Evolutionary conservation across 2,888 invertebrate genomes (phyloP), one percentile per base, ranked within the genome.

Genomic region (Antheraea yamamai): DNA sequence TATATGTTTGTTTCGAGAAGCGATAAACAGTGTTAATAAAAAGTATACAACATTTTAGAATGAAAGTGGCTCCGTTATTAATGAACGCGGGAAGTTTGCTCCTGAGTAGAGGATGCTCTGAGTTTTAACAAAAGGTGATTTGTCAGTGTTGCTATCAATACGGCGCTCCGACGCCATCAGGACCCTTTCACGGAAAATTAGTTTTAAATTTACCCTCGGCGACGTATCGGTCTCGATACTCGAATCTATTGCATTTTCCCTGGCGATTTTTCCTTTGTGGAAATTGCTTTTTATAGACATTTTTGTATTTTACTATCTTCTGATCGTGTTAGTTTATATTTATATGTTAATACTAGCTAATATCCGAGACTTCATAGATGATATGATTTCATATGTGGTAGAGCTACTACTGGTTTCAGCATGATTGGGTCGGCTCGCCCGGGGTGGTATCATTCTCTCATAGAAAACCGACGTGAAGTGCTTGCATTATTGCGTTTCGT

Each of bases 181-280:
- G 64, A 66, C 64, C 64, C 64, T 66, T 66, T 66, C 64, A 66
- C 64, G 64, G 64, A 66, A 66, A 66, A 66, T 66, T 66, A 66
- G 64, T 66, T 66, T 66, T 66, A 66, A 30, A 66, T 66, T 66
- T 66, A n/a, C 64, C 64, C 16, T 30, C 30, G 26, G 16, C 30
- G 30, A 66, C 16, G 64, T 66, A 66, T 66, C 14, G 30, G 26
- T 7, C 47, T 47, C 47, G 47, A 47, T 47, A 12, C 47, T 66
- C 12, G 64, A 6, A 61, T 47, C 47, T 47, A 61, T 30, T 30
- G 64, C 64, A 66, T 66, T 66, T 30, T 26, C 16, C 64, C 16
- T 66, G 20, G 26, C 4, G 64, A 26, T 66, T 30, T 66, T 16
- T 23, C 30, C 30, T 7, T 66, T 30, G 16, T 26, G 64, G 14